Evolutionary conservation across 2,113 vertebrate genomes (phyloP).

Genomic region (Fukomys damarensis): DNA sequence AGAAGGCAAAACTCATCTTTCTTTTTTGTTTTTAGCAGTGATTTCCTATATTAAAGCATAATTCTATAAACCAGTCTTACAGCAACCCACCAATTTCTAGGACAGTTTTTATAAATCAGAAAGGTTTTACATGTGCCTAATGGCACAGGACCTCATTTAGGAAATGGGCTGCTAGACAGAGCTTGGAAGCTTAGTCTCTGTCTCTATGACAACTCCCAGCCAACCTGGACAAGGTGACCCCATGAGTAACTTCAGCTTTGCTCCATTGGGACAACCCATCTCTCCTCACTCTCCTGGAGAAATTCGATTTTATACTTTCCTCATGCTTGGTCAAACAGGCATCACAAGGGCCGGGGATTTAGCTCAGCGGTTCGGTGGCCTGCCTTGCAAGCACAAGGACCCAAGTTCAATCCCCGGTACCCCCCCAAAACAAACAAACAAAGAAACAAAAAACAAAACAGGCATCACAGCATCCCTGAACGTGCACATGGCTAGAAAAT

Average conservation of each 20-base stretch:
- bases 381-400: too few species aligned
- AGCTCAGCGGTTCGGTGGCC: too few species aligned
- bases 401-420: too few species aligned
- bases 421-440: too few species aligned
- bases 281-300: background rate
- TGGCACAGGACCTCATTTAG: background rate
- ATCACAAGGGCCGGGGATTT: too few species aligned
- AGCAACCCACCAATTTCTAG: constrained; percentile 55
- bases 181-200: background rate
- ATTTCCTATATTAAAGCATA: constrained; percentile 21
- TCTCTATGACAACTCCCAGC: background rate
- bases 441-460: too few species aligned
- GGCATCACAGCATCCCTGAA: background rate
- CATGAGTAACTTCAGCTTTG: background rate
- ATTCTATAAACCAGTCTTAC: constrained; percentile 34
- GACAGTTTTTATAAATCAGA: constrained; percentile 47
- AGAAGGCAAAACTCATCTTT: constrained; percentile 73
- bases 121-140: background rate
- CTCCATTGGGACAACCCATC: background rate
- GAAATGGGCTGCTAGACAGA: background rate
- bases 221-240: background rate
- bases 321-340: background rate
- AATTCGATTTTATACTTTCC: background rate
- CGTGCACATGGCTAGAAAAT: constrained; percentile 4
- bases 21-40: constrained; percentile 66